Percentiles rank a stretch among this genome's conserved stretches.
These are phyloP conservation scores for Caiman crocodilus DNA, from an alignment of 2,797 vertebrate species.

Conservation along the genomic window DNA sequence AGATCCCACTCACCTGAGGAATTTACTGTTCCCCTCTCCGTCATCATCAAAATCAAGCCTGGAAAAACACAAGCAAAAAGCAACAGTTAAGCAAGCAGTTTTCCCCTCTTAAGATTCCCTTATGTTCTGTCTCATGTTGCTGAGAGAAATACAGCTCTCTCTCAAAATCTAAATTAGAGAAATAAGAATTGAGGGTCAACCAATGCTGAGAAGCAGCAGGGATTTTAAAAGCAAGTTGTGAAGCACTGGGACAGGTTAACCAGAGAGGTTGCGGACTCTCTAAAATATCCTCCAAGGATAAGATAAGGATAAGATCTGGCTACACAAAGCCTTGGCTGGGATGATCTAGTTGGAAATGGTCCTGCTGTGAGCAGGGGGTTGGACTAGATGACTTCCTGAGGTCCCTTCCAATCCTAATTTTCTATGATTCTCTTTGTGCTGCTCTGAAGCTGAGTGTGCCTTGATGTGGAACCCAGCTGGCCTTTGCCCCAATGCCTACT, in stretches of 20 bases:
- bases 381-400: too few species aligned
- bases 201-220: neutral
- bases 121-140: neutral
- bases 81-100: neutral
- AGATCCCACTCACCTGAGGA: constrained; percentile 88
- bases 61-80: constrained; percentile 22
- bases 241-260: too few species aligned
- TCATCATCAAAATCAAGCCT: constrained; percentile 96
- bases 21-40: constrained; percentile 89
- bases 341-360: too few species aligned
- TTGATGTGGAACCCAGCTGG: neutral
- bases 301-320: too few species aligned
- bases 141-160: neutral
- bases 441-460: neutral
- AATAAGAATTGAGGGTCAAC: neutral
- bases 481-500: neutral
- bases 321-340: too few species aligned
- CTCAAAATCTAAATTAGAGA: neutral
- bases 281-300: too few species aligned
- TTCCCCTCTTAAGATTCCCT: neutral
- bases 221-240: neutral
- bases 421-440: accelerated
- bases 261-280: too few species aligned
- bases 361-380: too few species aligned
- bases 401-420: too few species aligned